Conservation (phyloP, 2,113 vertebrate genomes). For the Oreochromis niloticus region DNA sequence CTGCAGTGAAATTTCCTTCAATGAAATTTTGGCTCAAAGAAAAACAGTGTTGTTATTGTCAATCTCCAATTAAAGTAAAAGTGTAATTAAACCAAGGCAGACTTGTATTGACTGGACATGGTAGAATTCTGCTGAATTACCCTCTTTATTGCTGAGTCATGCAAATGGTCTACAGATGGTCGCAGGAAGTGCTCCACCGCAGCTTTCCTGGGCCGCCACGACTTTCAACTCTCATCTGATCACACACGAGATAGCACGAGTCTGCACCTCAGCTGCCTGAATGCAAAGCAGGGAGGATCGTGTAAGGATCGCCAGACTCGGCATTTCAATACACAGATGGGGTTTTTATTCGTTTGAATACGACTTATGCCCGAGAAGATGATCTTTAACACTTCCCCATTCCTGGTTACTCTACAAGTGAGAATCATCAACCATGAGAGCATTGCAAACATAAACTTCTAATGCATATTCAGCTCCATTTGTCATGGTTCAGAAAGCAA, state of each 20-base stretch:
- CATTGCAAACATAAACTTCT: neutral
- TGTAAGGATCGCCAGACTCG: neutral
- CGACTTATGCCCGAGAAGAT: neutral
- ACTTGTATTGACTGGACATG: neutral
- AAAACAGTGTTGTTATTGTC: no score
- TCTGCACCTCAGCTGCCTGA: neutral
- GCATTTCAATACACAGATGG: neutral
- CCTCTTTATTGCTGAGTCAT: slow-evolving; percentile 26
- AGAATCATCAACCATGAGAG: neutral
- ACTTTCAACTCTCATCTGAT: neutral
- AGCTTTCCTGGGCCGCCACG: neutral
- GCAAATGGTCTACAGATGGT: neutral
- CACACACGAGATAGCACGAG: neutral
- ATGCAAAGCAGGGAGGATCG: neutral
- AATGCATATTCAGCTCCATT: neutral
- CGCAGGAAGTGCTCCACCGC: neutral
- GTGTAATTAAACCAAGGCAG: neutral
- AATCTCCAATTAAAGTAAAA: neutral
- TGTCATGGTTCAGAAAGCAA: neutral
- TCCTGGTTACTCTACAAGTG: neutral
- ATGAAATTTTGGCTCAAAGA: no score
- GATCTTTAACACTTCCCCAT: neutral
- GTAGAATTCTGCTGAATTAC: slow-evolving; percentile 13
- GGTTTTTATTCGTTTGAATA: neutral
- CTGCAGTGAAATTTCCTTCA: no score